Evolutionary conservation across 2,888 invertebrate species (phyloP).

Genomic region (Antitype chi): DNA sequence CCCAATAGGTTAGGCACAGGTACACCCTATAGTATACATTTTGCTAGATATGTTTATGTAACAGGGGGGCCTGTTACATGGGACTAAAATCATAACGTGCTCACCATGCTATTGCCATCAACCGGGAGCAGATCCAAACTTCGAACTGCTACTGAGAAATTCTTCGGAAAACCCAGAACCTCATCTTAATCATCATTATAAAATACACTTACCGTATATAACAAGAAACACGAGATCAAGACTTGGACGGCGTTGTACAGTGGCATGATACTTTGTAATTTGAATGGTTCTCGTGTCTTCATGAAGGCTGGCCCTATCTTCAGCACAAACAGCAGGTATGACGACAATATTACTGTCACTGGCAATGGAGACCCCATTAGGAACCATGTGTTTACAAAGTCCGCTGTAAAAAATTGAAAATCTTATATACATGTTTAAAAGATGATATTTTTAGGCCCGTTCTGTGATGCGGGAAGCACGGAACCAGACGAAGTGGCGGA

Average conservation of each 20-base stretch:
- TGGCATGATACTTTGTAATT: conserved; percentile 90
- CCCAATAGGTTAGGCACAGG: too few relatives aligned
- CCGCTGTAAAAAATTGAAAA: conserved; percentile 87
- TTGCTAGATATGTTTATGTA: too few relatives aligned
- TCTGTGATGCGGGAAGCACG: too few relatives aligned
- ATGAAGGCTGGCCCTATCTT: conserved; percentile 92
- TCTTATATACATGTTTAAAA: background rate
- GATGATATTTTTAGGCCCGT: background rate
- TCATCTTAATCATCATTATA: too few relatives aligned
- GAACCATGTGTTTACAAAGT: conserved; percentile 92
- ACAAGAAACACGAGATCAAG: conserved; percentile 85
- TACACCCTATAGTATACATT: too few relatives aligned
- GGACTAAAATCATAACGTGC: too few relatives aligned
- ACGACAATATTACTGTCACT: conserved; percentile 86
- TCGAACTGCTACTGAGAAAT: too few relatives aligned
- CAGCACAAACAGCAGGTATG: conserved; percentile 92
- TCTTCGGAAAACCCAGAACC: too few relatives aligned
- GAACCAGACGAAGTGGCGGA: too few relatives aligned
- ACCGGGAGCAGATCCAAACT: too few relatives aligned
- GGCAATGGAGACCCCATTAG: conserved; percentile 92
- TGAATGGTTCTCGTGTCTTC: conserved; percentile 91
- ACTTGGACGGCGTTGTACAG: conserved; percentile 93
- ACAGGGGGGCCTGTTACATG: too few relatives aligned
- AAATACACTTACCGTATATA: conserved; percentile 82
- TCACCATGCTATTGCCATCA: too few relatives aligned